A percentile compares a stretch with the other conserved stretches of the same genome.
These are phyloP conservation scores for Orbicella faveolata DNA, from an alignment of 64 coral and sea anemone genomes.

Conservation along the genomic window DNA sequence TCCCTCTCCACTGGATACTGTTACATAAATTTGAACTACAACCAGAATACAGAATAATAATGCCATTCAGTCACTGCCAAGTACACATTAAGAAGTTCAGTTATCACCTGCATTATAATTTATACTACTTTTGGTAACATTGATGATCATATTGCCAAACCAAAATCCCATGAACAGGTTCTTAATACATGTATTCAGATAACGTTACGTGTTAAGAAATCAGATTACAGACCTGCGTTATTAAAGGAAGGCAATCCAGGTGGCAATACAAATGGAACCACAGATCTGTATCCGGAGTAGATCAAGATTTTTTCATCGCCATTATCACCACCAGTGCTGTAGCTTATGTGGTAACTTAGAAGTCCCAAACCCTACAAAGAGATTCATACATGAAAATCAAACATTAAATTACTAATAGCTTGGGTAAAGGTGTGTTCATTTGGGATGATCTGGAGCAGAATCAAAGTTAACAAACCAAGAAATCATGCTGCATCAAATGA, in stretches of 20 bases:
- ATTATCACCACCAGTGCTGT: background rate
- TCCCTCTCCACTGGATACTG: background rate
- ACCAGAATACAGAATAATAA: background rate
- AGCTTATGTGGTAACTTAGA: background rate
- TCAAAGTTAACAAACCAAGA: too few relatives aligned
- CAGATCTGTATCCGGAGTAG: background rate
- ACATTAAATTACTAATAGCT: too few relatives aligned
- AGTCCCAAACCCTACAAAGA: background rate
- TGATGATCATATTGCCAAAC: too few relatives aligned
- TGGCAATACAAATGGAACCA: slow-evolving; percentile 3
- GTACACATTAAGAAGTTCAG: too few relatives aligned
- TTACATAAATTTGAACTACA: background rate
- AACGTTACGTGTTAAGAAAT: background rate
- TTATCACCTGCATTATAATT: too few relatives aligned
- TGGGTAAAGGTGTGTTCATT: background rate
- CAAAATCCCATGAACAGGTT: too few relatives aligned
- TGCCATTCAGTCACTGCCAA: too few relatives aligned
- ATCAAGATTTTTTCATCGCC: background rate
- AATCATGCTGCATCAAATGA: too few relatives aligned
- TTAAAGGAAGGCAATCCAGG: background rate
- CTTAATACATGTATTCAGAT: too few relatives aligned
- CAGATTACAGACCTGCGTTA: background rate
- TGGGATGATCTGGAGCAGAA: too few relatives aligned
- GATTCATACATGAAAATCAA: background rate
- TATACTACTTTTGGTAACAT: too few relatives aligned